phyloP scores from a whole-genome alignment of 2,113 vertebrate genomes.

The Castor canadensis region DNA sequence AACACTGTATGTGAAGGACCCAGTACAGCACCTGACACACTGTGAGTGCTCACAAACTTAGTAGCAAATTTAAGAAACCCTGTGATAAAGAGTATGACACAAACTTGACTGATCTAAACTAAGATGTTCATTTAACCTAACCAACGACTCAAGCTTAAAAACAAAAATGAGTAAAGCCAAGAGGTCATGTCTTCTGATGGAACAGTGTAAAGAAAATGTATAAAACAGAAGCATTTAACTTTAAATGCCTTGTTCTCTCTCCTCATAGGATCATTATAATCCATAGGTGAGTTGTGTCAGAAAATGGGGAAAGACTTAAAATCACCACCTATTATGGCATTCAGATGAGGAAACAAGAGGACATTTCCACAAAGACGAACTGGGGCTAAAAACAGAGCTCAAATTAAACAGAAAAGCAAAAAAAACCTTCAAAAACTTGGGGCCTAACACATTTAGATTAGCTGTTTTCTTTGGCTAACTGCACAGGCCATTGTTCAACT shows the following conservation, averaged over 20 bases:
- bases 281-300: neutral
- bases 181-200: neutral
- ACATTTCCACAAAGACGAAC: neutral
- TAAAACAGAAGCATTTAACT: neutral
- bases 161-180: slow-evolving; percentile 44
- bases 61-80: neutral
- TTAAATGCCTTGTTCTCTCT: neutral
- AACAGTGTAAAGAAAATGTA: neutral
- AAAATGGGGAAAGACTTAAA: neutral
- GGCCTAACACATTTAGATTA: neutral
- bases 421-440: neutral
- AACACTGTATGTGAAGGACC: neutral
- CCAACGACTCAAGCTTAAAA: slow-evolving; percentile 41
- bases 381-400: neutral
- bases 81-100: neutral
- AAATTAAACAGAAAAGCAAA: neutral
- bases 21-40: neutral
- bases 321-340: neutral
- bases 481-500: neutral
- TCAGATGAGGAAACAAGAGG: neutral
- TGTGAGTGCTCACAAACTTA: neutral
- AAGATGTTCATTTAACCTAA: slow-evolving; percentile 35
- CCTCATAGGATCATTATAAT: neutral
- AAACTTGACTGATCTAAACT: slow-evolving; percentile 3
- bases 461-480: neutral